Conservation (phyloP, 2,888 invertebrate species). For the Brenthis hecate region DNA sequence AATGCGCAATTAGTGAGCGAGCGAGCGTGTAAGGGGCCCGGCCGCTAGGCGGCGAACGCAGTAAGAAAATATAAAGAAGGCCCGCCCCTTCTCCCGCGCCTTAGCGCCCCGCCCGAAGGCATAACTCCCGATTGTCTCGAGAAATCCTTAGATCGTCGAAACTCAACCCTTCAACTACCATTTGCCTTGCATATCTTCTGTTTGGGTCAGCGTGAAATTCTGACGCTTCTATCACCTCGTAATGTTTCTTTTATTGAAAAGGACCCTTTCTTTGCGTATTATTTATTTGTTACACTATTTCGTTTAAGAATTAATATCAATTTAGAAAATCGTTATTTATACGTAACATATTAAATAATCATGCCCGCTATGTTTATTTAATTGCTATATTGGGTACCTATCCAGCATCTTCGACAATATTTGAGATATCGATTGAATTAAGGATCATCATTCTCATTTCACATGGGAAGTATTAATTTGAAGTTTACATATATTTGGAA, state of each 20-base stretch:
- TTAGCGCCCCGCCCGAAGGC: slow-evolving; percentile 82
- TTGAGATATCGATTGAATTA: no score
- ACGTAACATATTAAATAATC: no score
- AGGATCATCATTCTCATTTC: no score
- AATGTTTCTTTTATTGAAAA: slow-evolving; percentile 61
- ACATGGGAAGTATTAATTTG: no score
- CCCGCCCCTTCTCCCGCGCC: slow-evolving; percentile 79
- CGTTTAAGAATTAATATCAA: neutral
- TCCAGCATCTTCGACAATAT: no score
- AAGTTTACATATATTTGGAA: no score
- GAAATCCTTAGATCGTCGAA: slow-evolving; percentile 78
- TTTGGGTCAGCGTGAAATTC: slow-evolving; percentile 81
- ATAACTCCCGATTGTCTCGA: slow-evolving; percentile 83
- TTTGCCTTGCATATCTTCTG: slow-evolving; percentile 76
- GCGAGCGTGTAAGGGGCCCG: slow-evolving; percentile 86
- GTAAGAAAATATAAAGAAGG: slow-evolving; percentile 88
- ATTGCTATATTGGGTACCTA: no score
- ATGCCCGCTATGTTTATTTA: no score
- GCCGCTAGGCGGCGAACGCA: slow-evolving; percentile 83
- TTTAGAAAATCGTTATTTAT: no score
- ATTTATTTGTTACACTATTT: slow-evolving; percentile 15
- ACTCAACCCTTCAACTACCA: slow-evolving; percentile 77
- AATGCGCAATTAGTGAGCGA: slow-evolving; percentile 97
- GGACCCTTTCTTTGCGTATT: slow-evolving; percentile 34
- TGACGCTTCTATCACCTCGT: slow-evolving; percentile 64